Percentiles rank a stretch among this genome's conserved stretches.
Evolutionary conservation across 2,888 invertebrate species (phyloP).

Genomic region (Himalopsyche kuldschensis): DNA sequence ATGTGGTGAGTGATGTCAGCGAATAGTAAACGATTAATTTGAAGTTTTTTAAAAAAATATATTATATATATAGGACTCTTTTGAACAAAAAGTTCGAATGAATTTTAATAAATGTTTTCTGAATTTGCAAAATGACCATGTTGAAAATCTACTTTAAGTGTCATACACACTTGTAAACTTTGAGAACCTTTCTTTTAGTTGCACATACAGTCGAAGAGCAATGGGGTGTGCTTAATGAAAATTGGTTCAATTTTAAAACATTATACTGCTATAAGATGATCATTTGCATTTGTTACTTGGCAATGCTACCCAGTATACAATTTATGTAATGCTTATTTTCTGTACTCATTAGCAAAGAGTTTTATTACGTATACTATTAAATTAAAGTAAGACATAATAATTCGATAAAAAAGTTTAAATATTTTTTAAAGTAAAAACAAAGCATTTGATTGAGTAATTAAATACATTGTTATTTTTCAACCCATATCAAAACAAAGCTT

Average conservation of each 20-base stretch:
- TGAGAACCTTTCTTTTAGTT: neutral
- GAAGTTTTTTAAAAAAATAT: no score
- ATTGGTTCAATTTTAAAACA: constrained; percentile 34
- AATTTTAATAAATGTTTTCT: no score
- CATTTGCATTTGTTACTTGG: constrained; percentile 30
- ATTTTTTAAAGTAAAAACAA: no score
- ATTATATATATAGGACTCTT: no score
- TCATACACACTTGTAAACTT: neutral
- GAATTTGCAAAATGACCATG: neutral
- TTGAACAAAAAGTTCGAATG: no score
- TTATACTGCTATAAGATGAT: constrained; percentile 29
- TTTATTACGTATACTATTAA: neutral
- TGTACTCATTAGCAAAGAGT: neutral
- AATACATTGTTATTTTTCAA: no score
- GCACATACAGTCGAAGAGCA: constrained; percentile 6
- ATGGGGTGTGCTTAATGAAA: constrained; percentile 35
- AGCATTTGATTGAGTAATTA: no score
- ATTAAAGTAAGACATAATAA: no score
- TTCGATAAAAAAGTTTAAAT: no score
- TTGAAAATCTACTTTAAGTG: neutral
- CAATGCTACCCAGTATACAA: constrained; percentile 7
- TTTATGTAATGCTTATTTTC: neutral
- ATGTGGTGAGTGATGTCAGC: no score
- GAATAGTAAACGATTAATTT: no score
- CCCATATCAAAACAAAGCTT: no score